These are phyloP conservation scores for Pampus argenteus DNA, from an alignment of 2,797 vertebrate genomes.

Conservation along the genomic window DNA sequence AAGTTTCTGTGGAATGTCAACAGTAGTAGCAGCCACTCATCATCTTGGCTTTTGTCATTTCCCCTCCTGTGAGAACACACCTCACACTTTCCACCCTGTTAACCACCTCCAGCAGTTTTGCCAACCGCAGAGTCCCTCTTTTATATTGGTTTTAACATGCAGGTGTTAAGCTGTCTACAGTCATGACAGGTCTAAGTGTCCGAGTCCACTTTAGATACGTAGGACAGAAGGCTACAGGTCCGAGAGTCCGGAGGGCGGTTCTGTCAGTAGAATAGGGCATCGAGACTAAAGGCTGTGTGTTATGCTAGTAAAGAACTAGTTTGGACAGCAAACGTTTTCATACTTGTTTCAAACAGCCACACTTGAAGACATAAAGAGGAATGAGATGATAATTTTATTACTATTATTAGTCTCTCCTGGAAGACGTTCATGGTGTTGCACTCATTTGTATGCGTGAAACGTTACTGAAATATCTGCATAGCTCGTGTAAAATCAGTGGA, in stretches of 20 bases:
- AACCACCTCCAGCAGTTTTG: slow-evolving; percentile 39
- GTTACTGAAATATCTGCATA: too few species aligned
- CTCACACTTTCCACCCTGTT: slow-evolving; percentile 71
- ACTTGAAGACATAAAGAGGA: too few species aligned
- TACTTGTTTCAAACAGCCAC: too few species aligned
- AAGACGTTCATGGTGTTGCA: too few species aligned
- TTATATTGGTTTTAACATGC: slow-evolving; percentile 46
- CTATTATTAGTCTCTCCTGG: too few species aligned
- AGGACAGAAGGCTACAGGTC: neutral
- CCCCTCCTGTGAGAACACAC: slow-evolving; percentile 50
- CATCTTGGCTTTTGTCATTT: slow-evolving; percentile 68
- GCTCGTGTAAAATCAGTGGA: too few species aligned
- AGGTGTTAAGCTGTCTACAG: slow-evolving; percentile 67
- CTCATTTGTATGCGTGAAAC: too few species aligned
- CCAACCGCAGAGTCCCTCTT: slow-evolving; percentile 31
- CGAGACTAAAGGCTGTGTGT: slow-evolving; percentile 16
- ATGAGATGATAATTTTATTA: too few species aligned
- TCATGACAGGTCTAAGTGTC: slow-evolving; percentile 28
- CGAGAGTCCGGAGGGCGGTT: neutral
- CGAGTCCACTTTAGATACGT: neutral
- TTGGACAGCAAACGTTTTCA: neutral
- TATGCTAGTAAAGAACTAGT: neutral
- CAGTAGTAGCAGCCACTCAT: slow-evolving; percentile 67
- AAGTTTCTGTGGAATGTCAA: slow-evolving; percentile 72
- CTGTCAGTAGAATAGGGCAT: slow-evolving; percentile 27